Evolutionary conservation across 2,888 invertebrate genomes (phyloP), one percentile per base, ranked within the genome.

Genomic region (Saturnia pavonia): DNA sequence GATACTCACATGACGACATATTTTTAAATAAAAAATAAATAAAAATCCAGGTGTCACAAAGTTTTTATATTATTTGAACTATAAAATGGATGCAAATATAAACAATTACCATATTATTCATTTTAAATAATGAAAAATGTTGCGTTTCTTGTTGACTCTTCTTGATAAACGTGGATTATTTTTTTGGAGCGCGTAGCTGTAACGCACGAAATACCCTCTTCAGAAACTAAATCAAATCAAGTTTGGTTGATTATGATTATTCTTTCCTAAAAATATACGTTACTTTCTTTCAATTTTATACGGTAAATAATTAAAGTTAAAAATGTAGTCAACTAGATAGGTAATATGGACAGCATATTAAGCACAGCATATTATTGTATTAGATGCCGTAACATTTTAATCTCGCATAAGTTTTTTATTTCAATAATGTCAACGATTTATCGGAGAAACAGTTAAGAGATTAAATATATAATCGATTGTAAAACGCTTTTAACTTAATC

Each of bases 401-500:
- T 4, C 45, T 45, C 45, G 16, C 16, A 16, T 0, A 4, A 45
- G 16, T 45, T 45, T 4, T 45, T 45, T 45, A 1, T 16, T 16
- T 2, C 45, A 45, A 16, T 3, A 16, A 45, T 45, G 0, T 43
- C 12, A 16, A 45, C 16, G 16, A 45, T 45, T 45, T 45, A 45
- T 45, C 6, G 4, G 7, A 48, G 19, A 48, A n/a, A 7, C 16
- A 19, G 19, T 19, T 48, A 48, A 48, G 7, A 19, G 16, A 19
- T 19, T 48, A 48, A 48, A 16, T 48, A 48, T 48, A 19, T 48
- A 8, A 7, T 48, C 3, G 1, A 48, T n/a, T 48, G 25, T 71
- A 72, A 25, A 25, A 0, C 71, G 71, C 73, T 67, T 75, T 45
- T 75, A 69, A 70, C 78, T 75, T 75, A 48, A 4, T 72, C 79